Conservation (phyloP, 2,888 invertebrate species). For the Drosophila bunnanda region DNA sequence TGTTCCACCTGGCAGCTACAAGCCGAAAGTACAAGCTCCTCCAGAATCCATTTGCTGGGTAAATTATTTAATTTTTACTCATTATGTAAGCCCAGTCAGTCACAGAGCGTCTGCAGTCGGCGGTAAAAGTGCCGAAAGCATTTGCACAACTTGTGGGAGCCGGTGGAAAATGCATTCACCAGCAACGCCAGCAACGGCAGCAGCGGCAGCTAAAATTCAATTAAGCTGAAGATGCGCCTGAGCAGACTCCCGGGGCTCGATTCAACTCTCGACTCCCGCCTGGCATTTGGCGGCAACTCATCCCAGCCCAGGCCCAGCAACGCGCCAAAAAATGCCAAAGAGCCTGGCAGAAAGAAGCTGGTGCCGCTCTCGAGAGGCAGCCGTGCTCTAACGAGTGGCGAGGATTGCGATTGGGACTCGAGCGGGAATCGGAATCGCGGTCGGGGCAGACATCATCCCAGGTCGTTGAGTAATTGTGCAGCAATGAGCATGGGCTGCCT, state of each 20-base stretch:
- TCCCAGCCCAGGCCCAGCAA: constrained; percentile 35
- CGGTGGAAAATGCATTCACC: constrained; percentile 74
- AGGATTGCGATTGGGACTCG: constrained; percentile 47
- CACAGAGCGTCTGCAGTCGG: constrained; percentile 19
- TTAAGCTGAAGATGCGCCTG: constrained; percentile 78
- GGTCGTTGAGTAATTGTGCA: constrained; percentile 79
- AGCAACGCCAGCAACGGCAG: constrained; percentile 24
- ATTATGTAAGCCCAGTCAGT: constrained; percentile 65
- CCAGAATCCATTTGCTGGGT: constrained; percentile 63
- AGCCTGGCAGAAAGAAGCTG: constrained; percentile 51
- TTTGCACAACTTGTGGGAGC: constrained; percentile 81
- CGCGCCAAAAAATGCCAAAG: constrained; percentile 64
- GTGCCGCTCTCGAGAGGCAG: constrained; percentile 39
- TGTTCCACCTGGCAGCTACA: constrained; percentile 54
- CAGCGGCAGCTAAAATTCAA: constrained; percentile 71
- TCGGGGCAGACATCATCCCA: constrained; percentile 43
- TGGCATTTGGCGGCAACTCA: constrained; percentile 62
- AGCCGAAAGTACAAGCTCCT: constrained; percentile 38
- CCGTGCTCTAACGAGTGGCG: constrained; percentile 59
- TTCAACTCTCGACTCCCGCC: constrained; percentile 20
- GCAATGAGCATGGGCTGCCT: constrained; percentile 72
- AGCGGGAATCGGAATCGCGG: constrained; percentile 49
- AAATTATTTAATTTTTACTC: constrained; percentile 76
- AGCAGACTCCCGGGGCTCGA: constrained; percentile 35
- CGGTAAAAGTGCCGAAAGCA: constrained; percentile 77